Evolutionary conservation across 2,113 vertebrate species (phyloP).

Genomic region (Thymallus thymallus): DNA sequence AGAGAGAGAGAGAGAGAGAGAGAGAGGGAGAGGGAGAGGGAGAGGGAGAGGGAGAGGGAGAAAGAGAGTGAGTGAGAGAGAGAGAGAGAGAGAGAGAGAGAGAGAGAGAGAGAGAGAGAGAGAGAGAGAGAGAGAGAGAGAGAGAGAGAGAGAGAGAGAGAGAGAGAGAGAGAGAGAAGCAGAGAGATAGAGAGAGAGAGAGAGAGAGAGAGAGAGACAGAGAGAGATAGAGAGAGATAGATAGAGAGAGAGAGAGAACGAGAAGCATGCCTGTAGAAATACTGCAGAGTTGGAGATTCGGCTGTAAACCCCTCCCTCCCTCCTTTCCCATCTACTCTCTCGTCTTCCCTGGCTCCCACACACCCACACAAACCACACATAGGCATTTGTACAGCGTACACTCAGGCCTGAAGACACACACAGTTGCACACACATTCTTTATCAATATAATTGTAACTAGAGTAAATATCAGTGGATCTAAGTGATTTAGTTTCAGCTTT

Average conservation of each 20-base stretch:
- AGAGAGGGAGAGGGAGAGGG: too few relatives aligned
- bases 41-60: too few relatives aligned
- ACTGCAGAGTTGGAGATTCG: constrained; percentile 32
- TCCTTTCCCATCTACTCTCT: constrained; percentile 31
- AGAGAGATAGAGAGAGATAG: not conserved
- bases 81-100: not conserved
- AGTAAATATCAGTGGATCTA: not conserved
- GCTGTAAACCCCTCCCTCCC: constrained; percentile 25
- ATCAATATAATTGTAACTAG: not conserved
- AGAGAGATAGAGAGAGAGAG: too few relatives aligned
- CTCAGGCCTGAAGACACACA: too few relatives aligned
- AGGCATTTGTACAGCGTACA: not conserved
- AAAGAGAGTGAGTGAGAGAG: too few relatives aligned
- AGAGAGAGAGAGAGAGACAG: too few relatives aligned
- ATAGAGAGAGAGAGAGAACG: not conserved
- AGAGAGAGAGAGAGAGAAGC: too few relatives aligned
- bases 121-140: constrained; percentile 5
- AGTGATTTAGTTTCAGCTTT: constrained; percentile 2
- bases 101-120: constrained; percentile 1
- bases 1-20: too few relatives aligned
- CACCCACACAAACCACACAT: constrained; percentile 11
- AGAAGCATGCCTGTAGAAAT: constrained; percentile 22
- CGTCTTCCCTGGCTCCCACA: constrained; percentile 34
- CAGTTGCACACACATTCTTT: not conserved
- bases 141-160: not conserved